phyloP scores from a whole-genome alignment of 2,113 vertebrate genomes.

The Haemorhous mexicanus region DNA sequence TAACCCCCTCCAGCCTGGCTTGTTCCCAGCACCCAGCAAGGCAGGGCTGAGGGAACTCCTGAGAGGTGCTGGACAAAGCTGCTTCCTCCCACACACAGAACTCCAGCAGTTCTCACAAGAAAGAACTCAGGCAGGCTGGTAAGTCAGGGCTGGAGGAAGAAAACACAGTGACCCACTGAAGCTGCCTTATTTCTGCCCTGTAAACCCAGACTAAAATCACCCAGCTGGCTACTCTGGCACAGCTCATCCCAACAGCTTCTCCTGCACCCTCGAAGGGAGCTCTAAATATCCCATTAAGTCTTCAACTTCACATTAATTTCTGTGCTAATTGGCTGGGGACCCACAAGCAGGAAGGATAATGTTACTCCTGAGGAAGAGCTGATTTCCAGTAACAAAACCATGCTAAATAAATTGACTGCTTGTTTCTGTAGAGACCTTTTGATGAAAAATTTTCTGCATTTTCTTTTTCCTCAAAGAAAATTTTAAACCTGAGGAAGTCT shows the following conservation, averaged over 20 bases:
- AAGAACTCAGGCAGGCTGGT: neutral
- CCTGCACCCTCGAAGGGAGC: neutral
- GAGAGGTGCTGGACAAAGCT: neutral
- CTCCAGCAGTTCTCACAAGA: neutral
- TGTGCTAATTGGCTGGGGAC: neutral
- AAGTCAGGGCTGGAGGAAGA: neutral
- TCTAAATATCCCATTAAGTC: neutral
- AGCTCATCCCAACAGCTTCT: neutral
- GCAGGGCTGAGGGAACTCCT: neutral
- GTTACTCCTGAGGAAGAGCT: neutral
- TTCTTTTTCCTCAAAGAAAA: neutral
- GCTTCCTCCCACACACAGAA: neutral
- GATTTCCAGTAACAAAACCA: neutral
- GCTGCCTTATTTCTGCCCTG: neutral
- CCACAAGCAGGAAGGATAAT: neutral
- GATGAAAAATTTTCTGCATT: neutral
- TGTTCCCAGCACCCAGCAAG: neutral
- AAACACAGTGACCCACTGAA: neutral
- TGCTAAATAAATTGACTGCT: neutral
- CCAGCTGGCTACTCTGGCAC: neutral
- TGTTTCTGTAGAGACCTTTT: neutral
- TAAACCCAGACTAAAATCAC: neutral
- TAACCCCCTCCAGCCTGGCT: neutral
- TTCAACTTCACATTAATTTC: neutral
- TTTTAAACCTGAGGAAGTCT: neutral